phyloP scores from a whole-genome alignment of 2,113 vertebrate species.

The Paracyprichromis sp. region DNA sequence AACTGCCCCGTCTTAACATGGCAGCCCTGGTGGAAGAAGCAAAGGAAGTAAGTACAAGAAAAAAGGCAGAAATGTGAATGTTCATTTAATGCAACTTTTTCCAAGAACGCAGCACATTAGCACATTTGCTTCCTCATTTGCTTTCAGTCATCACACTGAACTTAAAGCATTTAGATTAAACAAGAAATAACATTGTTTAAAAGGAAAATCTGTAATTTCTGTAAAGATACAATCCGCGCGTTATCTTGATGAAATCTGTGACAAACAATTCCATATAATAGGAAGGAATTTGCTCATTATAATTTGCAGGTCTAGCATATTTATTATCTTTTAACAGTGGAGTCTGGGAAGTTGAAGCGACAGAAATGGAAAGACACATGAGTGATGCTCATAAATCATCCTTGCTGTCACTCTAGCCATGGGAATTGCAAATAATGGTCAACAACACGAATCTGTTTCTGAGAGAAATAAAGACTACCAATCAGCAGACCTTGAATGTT shows the following conservation, averaged over 20 bases:
- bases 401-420: not conserved
- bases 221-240: not conserved
- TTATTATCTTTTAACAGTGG: not conserved
- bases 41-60: not conserved
- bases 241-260: not conserved
- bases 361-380: not conserved
- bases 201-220: not conserved
- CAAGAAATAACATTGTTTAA: not conserved
- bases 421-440: not conserved
- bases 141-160: not conserved
- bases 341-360: not conserved
- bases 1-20: conserved; percentile 74
- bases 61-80: not conserved
- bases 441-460: not conserved
- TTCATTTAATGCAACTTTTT: not conserved
- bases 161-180: not conserved
- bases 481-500: not conserved
- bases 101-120: not conserved
- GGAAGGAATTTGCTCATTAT: not conserved
- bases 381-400: not conserved
- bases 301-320: not conserved
- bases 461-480: not conserved
- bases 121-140: not conserved
- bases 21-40: conserved; percentile 58
- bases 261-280: not conserved